phyloP scores from a whole-genome alignment of 2,888 invertebrate genomes.

The Drosophila koepferae region DNA sequence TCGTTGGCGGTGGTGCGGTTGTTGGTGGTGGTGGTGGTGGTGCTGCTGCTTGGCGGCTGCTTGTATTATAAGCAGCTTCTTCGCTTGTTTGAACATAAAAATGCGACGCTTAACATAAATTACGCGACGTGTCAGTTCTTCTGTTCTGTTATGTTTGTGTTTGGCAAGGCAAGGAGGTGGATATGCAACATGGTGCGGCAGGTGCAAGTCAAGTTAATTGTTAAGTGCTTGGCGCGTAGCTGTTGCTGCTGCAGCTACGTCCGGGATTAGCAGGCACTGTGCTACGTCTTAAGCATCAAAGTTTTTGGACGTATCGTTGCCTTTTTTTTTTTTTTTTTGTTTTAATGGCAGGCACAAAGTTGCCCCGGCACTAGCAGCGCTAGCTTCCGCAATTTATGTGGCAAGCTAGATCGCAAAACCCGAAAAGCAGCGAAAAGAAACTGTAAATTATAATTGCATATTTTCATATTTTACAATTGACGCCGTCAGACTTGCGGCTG shows the following conservation, averaged over 20 bases:
- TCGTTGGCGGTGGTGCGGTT: conserved; percentile 15
- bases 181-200: conserved; percentile 39
- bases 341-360: conserved; percentile 60
- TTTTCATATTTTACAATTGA: conserved; percentile 84
- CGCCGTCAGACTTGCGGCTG: conserved; percentile 53
- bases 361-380: conserved; percentile 40
- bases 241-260: conserved; percentile 40
- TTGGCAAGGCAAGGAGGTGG: background rate
- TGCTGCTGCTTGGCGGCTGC: conserved; percentile 13
- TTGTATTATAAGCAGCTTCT: conserved; percentile 77
- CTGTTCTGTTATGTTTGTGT: conserved; percentile 28
- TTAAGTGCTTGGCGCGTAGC: conserved; percentile 69
- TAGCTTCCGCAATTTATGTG: conserved; percentile 67
- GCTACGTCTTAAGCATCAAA: conserved; percentile 60
- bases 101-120: conserved; percentile 80
- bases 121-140: conserved; percentile 66
- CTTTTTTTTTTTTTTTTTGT: background rate
- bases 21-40: conserved; percentile 3
- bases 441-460: conserved; percentile 84
- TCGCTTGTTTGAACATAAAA: conserved; percentile 80
- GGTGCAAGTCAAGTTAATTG: conserved; percentile 77
- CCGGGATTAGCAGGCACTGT: conserved; percentile 67
- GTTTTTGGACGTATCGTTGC: conserved; percentile 50
- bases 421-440: conserved; percentile 27
- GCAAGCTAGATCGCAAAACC: conserved; percentile 48